A percentile compares a stretch with the other conserved stretches of the same genome.
Conservation (phyloP, 1,140 invertebrate species). For the Eupeodes corollae region DNA sequence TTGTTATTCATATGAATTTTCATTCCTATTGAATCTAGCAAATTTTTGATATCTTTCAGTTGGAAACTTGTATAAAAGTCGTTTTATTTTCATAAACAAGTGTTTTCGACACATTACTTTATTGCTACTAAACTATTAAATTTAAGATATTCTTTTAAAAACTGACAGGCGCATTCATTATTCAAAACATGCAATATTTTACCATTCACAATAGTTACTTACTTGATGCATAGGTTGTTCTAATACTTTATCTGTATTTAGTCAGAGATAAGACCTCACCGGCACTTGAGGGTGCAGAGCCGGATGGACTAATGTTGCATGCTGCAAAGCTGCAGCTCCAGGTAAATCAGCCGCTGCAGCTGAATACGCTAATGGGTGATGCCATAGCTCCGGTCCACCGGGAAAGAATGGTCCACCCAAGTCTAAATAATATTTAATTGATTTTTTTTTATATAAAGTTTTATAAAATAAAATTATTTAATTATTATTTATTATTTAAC, state of each 20-base stretch:
- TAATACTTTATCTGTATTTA: slow-evolving; percentile 74
- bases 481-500: slow-evolving; percentile 2
- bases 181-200: too few relatives aligned
- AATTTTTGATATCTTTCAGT: too few relatives aligned
- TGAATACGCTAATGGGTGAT: slow-evolving; percentile 77
- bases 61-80: too few relatives aligned
- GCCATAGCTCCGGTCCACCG: slow-evolving; percentile 83
- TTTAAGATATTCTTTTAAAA: too few relatives aligned
- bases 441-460: slow-evolving; percentile 19
- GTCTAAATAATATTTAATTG: slow-evolving; percentile 47
- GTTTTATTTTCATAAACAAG: too few relatives aligned
- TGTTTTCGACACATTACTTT: too few relatives aligned
- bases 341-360: slow-evolving; percentile 70
- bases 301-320: slow-evolving; percentile 82
- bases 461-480: background rate
- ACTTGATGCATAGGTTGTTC: slow-evolving; percentile 39
- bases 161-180: too few relatives aligned
- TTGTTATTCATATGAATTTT: too few relatives aligned
- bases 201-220: slow-evolving; percentile 8
- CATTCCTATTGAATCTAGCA: too few relatives aligned
- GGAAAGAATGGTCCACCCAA: slow-evolving; percentile 90
- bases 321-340: slow-evolving; percentile 63
- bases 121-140: too few relatives aligned
- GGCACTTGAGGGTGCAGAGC: slow-evolving; percentile 94
- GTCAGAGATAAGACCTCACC: slow-evolving; percentile 91